Evolutionary conservation across 1,140 invertebrate genomes (phyloP), one percentile per base, ranked within the genome.

Genomic region (Gryllus bimaculatus): DNA sequence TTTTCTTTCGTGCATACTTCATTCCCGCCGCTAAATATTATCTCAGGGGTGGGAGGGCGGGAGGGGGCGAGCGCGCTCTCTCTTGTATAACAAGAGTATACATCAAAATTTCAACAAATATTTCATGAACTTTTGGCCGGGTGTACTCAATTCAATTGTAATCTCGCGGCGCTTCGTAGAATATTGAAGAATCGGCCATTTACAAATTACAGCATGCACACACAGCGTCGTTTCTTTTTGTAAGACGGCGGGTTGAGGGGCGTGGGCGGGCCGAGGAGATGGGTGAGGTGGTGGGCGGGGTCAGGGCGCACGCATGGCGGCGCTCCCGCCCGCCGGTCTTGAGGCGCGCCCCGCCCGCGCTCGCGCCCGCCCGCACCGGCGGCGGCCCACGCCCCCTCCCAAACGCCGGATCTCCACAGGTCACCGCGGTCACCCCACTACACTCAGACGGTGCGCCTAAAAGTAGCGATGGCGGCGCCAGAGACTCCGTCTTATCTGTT

Each of bases 1-100:
- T 79, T 79, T 77, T 79, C 78, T 79, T 79, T 79, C n/a, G 78
- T 79, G 78, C 78, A 79, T 79, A 79, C 78, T 79, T 79, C 78
- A 79, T 79, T 79, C 73, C n/a, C n/a, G 20, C 73, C 78, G 73
- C 54, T 79, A 74, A 79, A 79, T 75, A 75, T 75, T 79, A 75
- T 48, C 73, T 75, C 20, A 21, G 48, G 78, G 54, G 54, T 66
- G 54, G 54, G 54, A 7, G 7, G 18, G 54, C 2, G 54, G 54
- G 18, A 18, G 18, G 54, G 54, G 54, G 54, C 10, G 10, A 13
- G 54, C 54, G 54, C 54, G 20, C 78, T 49, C 48, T 75, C 73
- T 66, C 78, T 48, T 47, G 66, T 75, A 74, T 26, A 73, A 12
- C 78, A 10, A 79, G 78, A 12, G 47, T 77, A 73, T 66, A 74